Evolutionary conservation across 2,888 invertebrate genomes (phyloP), one percentile per base, ranked within the genome.

Genomic region (Phengaris arion): DNA sequence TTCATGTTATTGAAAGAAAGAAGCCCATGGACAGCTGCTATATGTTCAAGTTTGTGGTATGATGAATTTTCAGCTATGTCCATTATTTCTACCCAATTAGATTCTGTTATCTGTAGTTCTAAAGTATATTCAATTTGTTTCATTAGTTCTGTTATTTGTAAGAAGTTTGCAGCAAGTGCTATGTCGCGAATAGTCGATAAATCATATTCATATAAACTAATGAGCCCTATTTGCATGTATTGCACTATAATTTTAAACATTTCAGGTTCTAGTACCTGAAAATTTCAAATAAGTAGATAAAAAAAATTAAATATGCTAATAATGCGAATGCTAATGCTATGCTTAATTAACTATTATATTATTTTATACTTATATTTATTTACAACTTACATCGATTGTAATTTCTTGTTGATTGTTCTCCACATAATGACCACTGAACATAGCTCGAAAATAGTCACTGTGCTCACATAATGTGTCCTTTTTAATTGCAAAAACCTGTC

Each of bases 401-500:
- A 93, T 87, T 84, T 88, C 85, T 74, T 85, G 78, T 79, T 86
- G 84, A 59, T 87, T 82, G 68, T 89, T 85, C 85, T 93, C 93
- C 3, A 87, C 82, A 79, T 89, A 93, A 81, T 85, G 87, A 1
- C 93, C 93, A 78, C 90, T 92, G 79, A 93, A 93, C 93, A 93
- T 93, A 35, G 93, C 93, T 9, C 86, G 83, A 81, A 93, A 93
- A 84, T 93, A 93, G 82, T 93, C 92, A 80, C 93, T 93, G 75
- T 89, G 82, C 82, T 90, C 87, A 79, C 85, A 85, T 9, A 93
- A 82, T 59, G 85, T 75, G 75, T 85, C 82, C 80, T 89, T 92
- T 70, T 84, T 86, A 4, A 85, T 88, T 78, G 79, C 84, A 78
- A 93, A 92, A 76, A 81, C 78, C 82, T 87, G 80, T 6, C 82